These are phyloP conservation scores for Lophius americanus DNA, from an alignment of 2,797 vertebrate species.

Conservation along the genomic window DNA sequence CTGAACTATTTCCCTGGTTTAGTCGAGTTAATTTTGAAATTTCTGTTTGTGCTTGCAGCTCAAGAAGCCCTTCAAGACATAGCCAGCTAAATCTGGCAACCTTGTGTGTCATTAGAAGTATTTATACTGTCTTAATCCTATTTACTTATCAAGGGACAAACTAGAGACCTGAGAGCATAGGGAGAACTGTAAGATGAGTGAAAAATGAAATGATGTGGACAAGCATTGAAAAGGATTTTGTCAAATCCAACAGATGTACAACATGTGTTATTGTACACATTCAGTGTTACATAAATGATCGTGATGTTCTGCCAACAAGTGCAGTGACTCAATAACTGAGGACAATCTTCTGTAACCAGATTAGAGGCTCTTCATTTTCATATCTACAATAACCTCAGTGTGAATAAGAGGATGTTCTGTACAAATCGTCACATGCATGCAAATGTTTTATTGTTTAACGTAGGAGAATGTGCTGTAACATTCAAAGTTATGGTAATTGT, in stretches of 20 bases:
- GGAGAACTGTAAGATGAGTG: not conserved
- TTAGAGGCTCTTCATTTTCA: constrained; percentile 49
- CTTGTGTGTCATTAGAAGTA: constrained; percentile 53
- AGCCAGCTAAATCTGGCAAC: constrained; percentile 54
- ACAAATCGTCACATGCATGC: constrained; percentile 15
- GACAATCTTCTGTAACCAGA: constrained; percentile 56
- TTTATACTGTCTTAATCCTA: constrained; percentile 64
- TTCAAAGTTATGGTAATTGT: not conserved
- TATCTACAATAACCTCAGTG: constrained; percentile 25
- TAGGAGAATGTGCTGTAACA: not conserved
- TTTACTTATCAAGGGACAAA: constrained; percentile 46
- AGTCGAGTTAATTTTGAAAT: constrained; percentile 26
- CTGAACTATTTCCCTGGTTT: constrained; percentile 46
- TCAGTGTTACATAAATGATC: constrained; percentile 9
- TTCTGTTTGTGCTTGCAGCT: constrained; percentile 54
- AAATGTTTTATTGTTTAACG: not conserved
- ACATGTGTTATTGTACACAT: not conserved
- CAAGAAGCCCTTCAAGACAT: constrained; percentile 45
- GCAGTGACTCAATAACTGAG: constrained; percentile 42
- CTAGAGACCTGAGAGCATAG: constrained; percentile 21
- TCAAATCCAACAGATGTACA: not conserved
- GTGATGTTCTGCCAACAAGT: constrained; percentile 34
- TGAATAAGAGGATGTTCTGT: constrained; percentile 44
- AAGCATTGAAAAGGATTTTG: too few relatives aligned
- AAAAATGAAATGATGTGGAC: not conserved